Base-by-base conservation (phyloP, 1,140 invertebrate genomes). In the Ceratina australensis region DNA sequence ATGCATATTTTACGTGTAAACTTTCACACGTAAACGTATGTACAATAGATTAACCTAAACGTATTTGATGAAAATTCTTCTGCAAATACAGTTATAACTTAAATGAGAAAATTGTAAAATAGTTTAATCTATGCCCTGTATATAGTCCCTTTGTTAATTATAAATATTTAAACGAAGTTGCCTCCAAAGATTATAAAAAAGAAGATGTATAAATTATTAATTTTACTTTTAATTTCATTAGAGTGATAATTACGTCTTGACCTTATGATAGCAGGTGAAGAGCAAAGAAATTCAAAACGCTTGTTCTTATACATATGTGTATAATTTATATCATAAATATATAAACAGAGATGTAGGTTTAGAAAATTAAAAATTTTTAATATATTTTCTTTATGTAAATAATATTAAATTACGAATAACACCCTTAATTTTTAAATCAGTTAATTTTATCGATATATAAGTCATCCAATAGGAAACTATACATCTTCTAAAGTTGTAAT, bases 111-210 rank as follows among this genome's bases (percentile, higher is more conserved):
- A 69, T 24, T 50, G 56, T 76, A 76, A 76, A 76, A 52, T 52
- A 77, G 57, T 61, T 71, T 77, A 71, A 54, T 77, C 57, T 76
- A 69, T 69, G 66, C 66, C 74, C 67, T 77, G 67, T 72, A 78
- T 52, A 72, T 42, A 78, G 69, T 72, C 50, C 68, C 69, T 28
- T 65, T 33, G 24, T 65, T 56, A 72, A 54, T 64, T 72, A 64
- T 28, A 72, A 57, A 78, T n/a, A 13, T 78, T 72, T 33, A 57
- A 65, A 50, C 42, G 20, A 16, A 57, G 60, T 63, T 56, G 50
- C 28, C 42, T 59, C 18, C 33, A 61, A 60, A 60, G 18, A 78
- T 65, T 33, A 26, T 59, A 33, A 68, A 77, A 72, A 72, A 47
- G 65, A 10, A 20, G 54, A 72, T 20, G 20, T 78, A 81, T 47